These are phyloP conservation scores for Drosophila trichaetosa DNA, from an alignment of 2,888 invertebrate species.

Conservation along the genomic window DNA sequence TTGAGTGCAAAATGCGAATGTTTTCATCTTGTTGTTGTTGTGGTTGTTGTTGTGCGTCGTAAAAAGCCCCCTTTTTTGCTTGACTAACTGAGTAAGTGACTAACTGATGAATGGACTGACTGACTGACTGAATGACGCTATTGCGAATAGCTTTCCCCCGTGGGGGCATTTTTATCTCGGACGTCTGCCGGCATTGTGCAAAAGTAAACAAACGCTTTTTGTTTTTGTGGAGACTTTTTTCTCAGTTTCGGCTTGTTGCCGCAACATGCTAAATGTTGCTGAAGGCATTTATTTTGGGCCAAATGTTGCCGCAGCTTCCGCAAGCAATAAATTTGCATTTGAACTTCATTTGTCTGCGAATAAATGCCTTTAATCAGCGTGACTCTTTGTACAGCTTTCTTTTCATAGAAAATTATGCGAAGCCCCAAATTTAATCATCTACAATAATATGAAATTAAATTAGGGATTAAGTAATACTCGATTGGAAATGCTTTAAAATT, in stretches of 20 bases:
- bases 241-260: conserved; percentile 50
- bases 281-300: background rate
- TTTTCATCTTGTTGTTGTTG: conserved; percentile 7
- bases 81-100: conserved; percentile 6
- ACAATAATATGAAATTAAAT: background rate
- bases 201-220: conserved; percentile 74
- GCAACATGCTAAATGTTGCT: conserved; percentile 62
- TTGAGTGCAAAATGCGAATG: conserved; percentile 50
- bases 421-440: background rate
- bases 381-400: background rate
- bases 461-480: background rate
- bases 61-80: conserved; percentile 49
- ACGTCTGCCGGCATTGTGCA: conserved; percentile 66
- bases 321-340: background rate
- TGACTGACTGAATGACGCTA: conserved; percentile 38
- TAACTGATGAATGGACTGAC: conserved; percentile 20
- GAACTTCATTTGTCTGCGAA: background rate
- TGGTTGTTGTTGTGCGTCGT: conserved; percentile 34
- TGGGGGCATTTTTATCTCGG: conserved; percentile 46
- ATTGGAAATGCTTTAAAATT: background rate
- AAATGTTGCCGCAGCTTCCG: conserved; percentile 24
- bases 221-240: conserved; percentile 43
- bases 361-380: background rate
- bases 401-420: background rate
- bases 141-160: conserved; percentile 52